Base-by-base conservation (phyloP, 2,888 invertebrate genomes). In the Hirtodrosophila confusa region DNA sequence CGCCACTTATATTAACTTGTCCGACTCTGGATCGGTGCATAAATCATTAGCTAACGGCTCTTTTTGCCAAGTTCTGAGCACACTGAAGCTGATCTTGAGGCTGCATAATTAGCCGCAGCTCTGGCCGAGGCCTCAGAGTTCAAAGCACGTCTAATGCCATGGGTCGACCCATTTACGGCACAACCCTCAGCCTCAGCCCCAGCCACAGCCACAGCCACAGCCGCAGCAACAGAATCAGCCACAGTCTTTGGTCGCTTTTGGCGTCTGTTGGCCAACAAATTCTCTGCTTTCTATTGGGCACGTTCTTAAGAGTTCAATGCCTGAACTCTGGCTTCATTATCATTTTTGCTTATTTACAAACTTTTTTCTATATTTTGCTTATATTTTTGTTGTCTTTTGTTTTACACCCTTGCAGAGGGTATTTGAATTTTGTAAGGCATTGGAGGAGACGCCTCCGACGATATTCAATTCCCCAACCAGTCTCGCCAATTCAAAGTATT, bases 1-100 rank as follows among this genome's bases (percentile, higher is more conserved):
- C 29, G 44, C 45, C 67, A 68, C 78, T 85, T 85, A 88, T 88
- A 85, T 88, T 55, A 85, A 88, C 84, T 85, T 72, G 48, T 43
- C 23, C 11, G 11, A 11, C 17, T 29, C 58, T 10, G 9, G 29
- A 36, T 44, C 35, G 60, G 48, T 55, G 80, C 64, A 74, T 78
- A 80, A 80, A 78, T 71, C 84, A 76, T 69, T 68, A 37, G 63
- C 69, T 87, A 87, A 87, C 83, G 88, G 88, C 69, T 31, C 35
- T 39, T 27, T 48, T 1, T 9, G 44, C 44, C 12, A 36, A 44
- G 24, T 33, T 6, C 39, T 10, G n/a, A 33, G 31, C 35, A 27
- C 31, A 29, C 17, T 17, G 17, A 17, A 17, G 17, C 17, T 12
- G 24, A 12, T 57, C 57, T 69, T 41, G 48, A 29, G 49, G 63